Evolutionary conservation across 2,888 invertebrate genomes (phyloP).

Genomic region (Rotaria socialis): DNA sequence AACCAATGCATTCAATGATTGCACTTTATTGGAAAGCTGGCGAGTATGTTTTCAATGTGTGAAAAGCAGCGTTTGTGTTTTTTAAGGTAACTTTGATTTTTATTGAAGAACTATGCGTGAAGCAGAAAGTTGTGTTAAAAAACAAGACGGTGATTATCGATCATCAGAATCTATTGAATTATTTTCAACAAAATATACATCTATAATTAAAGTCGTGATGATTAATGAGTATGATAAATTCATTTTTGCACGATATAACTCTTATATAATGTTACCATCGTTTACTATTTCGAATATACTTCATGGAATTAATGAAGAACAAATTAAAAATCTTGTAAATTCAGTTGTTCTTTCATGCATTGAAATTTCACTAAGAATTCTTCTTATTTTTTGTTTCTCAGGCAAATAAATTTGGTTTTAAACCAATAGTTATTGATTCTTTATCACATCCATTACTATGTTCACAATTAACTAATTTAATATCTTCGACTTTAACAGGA

Average conservation of each 20-base stretch:
- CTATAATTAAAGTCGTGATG: background rate
- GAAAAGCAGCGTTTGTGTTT: background rate
- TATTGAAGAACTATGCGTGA: background rate
- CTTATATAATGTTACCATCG: slow-evolving; percentile 5
- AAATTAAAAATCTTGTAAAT: background rate
- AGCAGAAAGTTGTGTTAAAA: background rate
- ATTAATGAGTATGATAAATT: slow-evolving; percentile 1
- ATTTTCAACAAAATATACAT: background rate
- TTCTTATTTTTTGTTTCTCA: background rate
- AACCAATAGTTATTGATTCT: background rate
- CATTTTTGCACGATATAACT: background rate
- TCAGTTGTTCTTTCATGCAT: background rate
- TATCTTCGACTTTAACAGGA: no score
- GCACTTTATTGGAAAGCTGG: slow-evolving; percentile 16
- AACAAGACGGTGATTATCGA: background rate
- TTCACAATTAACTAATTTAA: slow-evolving; percentile 12
- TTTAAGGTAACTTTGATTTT: background rate
- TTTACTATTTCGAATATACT: background rate
- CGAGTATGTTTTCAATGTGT: background rate
- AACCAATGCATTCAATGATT: slow-evolving; percentile 13
- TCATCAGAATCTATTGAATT: background rate
- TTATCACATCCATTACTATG: background rate
- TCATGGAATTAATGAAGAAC: background rate
- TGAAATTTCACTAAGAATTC: background rate
- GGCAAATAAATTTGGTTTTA: slow-evolving; percentile 17